Conservation (phyloP, 35 echinoderm and acorn worm species). For the Amphiura filiformis region DNA sequence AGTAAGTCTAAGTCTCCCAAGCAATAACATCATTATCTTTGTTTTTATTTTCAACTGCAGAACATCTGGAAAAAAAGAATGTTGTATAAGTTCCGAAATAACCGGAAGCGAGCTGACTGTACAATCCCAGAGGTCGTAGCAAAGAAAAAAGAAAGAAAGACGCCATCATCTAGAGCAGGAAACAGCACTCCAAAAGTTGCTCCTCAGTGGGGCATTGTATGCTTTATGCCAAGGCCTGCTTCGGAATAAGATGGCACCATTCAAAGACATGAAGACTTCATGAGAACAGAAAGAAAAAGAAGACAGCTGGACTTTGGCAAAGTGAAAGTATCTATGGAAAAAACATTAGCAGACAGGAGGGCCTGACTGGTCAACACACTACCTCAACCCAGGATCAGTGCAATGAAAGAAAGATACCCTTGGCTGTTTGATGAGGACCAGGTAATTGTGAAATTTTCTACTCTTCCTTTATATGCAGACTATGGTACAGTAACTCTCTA, state of each 20-base stretch:
- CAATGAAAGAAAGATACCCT: conserved; percentile 28
- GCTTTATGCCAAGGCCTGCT: conserved; percentile 16
- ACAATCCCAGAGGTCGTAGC: neutral
- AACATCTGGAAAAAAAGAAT: neutral
- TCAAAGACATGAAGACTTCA: neutral
- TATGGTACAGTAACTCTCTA: no score
- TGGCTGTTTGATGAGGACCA: conserved; percentile 63
- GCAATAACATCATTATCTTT: no score
- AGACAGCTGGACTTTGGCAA: conserved; percentile 35
- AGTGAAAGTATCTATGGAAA: conserved; percentile 4
- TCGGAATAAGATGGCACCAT: conserved; percentile 19
- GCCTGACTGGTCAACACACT: conserved; percentile 26
- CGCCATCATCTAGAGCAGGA: neutral
- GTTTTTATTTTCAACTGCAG: neutral
- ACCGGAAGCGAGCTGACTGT: neutral
- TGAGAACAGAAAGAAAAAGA: conserved; percentile 8
- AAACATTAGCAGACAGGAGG: conserved; percentile 50
- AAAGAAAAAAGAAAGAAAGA: neutral
- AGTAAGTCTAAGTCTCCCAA: no score
- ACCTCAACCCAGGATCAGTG: conserved; percentile 10
- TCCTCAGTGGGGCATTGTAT: conserved; percentile 26
- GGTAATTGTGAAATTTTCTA: conserved; percentile 33
- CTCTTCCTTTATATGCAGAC: neutral
- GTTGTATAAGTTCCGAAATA: neutral
- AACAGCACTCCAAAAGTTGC: neutral